Conservation (phyloP, 2,113 vertebrate species). For the Puma concolor region DNA sequence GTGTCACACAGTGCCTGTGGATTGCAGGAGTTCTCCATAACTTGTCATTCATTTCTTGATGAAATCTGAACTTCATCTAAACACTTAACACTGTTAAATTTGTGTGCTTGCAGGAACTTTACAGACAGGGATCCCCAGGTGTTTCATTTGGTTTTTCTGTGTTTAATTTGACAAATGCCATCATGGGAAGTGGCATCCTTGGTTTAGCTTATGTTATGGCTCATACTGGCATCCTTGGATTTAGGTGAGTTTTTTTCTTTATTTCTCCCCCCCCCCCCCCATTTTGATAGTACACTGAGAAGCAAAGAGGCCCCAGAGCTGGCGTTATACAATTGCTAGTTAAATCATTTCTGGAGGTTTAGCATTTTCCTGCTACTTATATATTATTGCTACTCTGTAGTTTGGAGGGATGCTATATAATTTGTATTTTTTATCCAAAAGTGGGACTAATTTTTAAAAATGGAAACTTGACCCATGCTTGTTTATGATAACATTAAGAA, state of each 20-base stretch:
- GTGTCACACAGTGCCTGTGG: neutral
- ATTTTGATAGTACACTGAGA: constrained; percentile 14
- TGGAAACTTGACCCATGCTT: neutral
- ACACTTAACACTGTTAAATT: constrained; percentile 26
- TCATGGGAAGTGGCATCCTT: constrained; percentile 97
- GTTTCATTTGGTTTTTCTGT: constrained; percentile 93
- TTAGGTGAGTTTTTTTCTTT: constrained; percentile 88
- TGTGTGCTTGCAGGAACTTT: constrained; percentile 82
- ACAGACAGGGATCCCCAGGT: constrained; percentile 79
- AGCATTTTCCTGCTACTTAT: neutral
- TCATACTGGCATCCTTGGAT: constrained; percentile 93
- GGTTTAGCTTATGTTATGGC: constrained; percentile 96
- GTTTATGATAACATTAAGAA: constrained; percentile 30
- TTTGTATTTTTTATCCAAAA: constrained; percentile 8
- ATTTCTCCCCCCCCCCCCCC: too few relatives aligned
- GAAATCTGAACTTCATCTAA: constrained; percentile 3
- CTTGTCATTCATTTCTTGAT: neutral
- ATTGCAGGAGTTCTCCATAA: neutral
- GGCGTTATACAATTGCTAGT: neutral
- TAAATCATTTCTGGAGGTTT: constrained; percentile 21
- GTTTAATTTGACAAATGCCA: constrained; percentile 97
- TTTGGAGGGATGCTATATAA: neutral
- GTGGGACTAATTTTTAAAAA: neutral
- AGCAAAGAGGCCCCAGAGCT: neutral
- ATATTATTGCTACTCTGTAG: neutral